Percentiles rank a stretch among this genome's conserved stretches.
Conservation (phyloP, 1,140 invertebrate species). For the Magallana ariakensis region DNA sequence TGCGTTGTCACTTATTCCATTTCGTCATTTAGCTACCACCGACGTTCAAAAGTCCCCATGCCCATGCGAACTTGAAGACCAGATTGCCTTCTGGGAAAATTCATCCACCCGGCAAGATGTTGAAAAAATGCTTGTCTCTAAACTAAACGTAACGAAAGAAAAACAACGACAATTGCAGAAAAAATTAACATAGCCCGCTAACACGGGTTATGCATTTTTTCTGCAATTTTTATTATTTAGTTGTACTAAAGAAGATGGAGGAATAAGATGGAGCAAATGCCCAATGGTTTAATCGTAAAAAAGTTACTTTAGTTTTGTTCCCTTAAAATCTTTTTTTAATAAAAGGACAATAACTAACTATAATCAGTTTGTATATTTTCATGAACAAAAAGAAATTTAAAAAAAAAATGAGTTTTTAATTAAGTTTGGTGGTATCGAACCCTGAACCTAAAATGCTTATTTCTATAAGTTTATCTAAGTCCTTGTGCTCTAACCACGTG, state of each 20-base stretch:
- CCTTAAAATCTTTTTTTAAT: not conserved
- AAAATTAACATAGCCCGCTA: too few relatives aligned
- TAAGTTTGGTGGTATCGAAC: not conserved
- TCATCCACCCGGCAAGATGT: not conserved
- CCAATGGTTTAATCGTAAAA: not conserved
- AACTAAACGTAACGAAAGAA: conserved; percentile 19
- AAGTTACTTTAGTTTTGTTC: too few relatives aligned
- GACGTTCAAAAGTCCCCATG: not conserved
- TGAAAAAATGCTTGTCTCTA: not conserved
- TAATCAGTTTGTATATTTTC: not conserved
- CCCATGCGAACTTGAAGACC: not conserved
- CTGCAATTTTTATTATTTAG: too few relatives aligned
- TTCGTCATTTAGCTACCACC: not conserved
- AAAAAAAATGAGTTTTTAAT: too few relatives aligned
- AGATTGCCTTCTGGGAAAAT: conserved; percentile 5
- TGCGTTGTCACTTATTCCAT: too few relatives aligned
- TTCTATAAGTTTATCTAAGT: too few relatives aligned
- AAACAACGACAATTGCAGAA: too few relatives aligned
- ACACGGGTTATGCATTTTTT: too few relatives aligned
- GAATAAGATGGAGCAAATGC: not conserved
- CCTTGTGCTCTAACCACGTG: too few relatives aligned
- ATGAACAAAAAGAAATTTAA: not conserved
- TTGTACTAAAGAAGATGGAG: too few relatives aligned
- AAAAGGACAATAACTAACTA: not conserved
- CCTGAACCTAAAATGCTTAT: too few relatives aligned